phyloP scores from a whole-genome alignment of 2,113 vertebrate genomes.

The Cathartes aura region DNA sequence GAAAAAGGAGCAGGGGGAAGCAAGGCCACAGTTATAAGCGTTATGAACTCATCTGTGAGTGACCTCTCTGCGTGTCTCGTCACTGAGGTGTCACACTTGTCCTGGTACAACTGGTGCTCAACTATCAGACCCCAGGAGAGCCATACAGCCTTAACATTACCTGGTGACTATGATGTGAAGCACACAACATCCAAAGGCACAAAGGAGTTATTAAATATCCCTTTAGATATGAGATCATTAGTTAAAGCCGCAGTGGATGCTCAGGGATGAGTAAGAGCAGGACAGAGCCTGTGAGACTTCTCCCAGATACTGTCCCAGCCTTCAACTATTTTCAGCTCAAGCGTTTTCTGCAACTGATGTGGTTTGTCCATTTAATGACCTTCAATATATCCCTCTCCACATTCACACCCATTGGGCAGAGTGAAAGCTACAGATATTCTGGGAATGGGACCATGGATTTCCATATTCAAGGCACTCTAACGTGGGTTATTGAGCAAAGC shows the following conservation, averaged over 20 bases:
- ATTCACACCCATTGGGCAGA: background rate
- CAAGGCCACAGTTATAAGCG: background rate
- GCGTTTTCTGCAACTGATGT: background rate
- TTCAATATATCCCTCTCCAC: background rate
- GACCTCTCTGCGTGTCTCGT: background rate
- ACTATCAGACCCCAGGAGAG: background rate
- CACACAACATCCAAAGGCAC: background rate
- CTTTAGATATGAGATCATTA: background rate
- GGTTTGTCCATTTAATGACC: background rate
- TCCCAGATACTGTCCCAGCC: background rate
- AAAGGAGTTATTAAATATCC: background rate
- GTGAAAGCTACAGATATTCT: background rate
- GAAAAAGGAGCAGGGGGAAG: background rate
- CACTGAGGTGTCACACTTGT: background rate
- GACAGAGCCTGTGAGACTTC: background rate
- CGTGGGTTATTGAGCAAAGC: background rate
- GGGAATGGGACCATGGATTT: background rate
- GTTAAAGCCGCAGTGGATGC: background rate
- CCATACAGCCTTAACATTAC: background rate
- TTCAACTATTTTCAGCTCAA: background rate
- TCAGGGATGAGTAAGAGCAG: background rate
- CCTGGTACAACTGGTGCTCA: background rate
- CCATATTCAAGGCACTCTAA: background rate
- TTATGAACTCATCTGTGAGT: background rate
- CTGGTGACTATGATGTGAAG: background rate